Base-by-base conservation (phyloP, 2,888 invertebrate genomes). In the Megamerina dolium region DNA sequence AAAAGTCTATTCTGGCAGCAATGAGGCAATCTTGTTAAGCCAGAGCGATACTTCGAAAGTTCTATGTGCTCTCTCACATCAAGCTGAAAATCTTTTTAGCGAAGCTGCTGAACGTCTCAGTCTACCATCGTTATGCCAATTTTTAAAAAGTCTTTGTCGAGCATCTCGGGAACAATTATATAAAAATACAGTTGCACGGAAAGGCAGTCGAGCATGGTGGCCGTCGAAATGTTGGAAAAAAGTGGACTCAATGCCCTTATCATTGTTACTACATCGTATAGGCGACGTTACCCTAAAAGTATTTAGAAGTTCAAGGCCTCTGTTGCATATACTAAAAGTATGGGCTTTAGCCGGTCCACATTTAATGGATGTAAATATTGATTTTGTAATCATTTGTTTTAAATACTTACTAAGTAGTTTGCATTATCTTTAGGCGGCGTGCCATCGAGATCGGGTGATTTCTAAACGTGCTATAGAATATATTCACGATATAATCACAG, bases 261-360 rank as follows among this genome's bases (percentile, higher is more conserved):
- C 77, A 2, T 59, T 83, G 30, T 77, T 93, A 2, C 72, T 94
- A 31, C 87, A 89, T 57, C 77, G 93, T 44, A 82, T 92, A 19
- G 90, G 90, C 0, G 92, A 92, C 66, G 87, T 93, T 0, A 85
- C 93, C 55, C 73, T 94, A 50, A 85, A 87, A 56, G 89, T 92
- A 41, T 83, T 91, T 10, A 78, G 87, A 45, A 89, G 91, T 37
- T 87, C 91, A 1, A 70, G 94, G 1, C 94, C 94, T 0, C 73
- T 94, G 19, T 81, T 93, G 32, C 96, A 96, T 64, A 82, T 92
- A 40, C 87, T 96, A 81, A 84, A 87, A 54, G 82, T 87, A 17
- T 96, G 95, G 95, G 88, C 88, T 10, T 85, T 92, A 1, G 85
- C 91, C 1, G 90, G 92, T 1, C 88, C 91, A 0, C 93, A 95